Conservation (phyloP, 2,888 invertebrate genomes). For the Danaus chrysippus region DNA sequence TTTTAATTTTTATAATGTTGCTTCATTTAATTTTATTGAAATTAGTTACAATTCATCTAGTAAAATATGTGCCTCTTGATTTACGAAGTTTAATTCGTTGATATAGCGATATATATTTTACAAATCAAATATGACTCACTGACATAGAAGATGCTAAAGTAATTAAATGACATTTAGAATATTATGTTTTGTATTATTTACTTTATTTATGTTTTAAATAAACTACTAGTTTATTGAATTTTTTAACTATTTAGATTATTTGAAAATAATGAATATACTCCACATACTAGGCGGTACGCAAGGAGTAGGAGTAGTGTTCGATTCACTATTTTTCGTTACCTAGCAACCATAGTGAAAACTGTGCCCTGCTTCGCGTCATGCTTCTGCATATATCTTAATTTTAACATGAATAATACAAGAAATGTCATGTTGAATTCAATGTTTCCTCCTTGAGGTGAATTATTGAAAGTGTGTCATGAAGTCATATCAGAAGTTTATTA, state of each 20-base stretch:
- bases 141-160: background rate
- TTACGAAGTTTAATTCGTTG: too few species aligned
- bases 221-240: too few species aligned
- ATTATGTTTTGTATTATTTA: too few species aligned
- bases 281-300: background rate
- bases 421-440: slow-evolving; percentile 43
- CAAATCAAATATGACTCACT: too few species aligned
- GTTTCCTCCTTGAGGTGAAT: slow-evolving; percentile 53
- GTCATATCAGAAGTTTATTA: background rate
- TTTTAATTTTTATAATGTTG: background rate
- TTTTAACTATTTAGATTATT: background rate
- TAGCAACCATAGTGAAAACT: slow-evolving; percentile 56
- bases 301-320: background rate
- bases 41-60: background rate
- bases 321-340: slow-evolving; percentile 41
- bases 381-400: slow-evolving; percentile 40
- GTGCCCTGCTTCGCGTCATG: slow-evolving; percentile 37
- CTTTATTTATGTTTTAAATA: too few species aligned
- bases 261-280: background rate
- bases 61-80: background rate
- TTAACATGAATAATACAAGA: slow-evolving; percentile 36
- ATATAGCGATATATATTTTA: too few species aligned
- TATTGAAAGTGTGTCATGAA: slow-evolving; percentile 12
- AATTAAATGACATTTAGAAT: background rate
- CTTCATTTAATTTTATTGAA: background rate